Base-by-base conservation (phyloP, 2,113 vertebrate species). In the Rhabdornis inornatus region DNA sequence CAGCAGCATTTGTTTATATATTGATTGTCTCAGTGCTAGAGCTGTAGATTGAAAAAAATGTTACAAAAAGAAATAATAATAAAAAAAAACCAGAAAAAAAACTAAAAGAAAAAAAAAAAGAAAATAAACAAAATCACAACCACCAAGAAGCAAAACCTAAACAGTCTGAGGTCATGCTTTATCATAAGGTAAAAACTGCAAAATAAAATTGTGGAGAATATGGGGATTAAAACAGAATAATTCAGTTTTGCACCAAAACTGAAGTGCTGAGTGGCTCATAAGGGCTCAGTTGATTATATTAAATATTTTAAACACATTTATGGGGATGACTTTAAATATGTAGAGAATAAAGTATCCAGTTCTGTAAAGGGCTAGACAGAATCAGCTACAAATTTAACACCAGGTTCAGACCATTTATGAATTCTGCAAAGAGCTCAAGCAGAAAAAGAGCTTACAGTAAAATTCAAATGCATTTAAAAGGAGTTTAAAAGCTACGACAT, bases 301-400 rank as follows among this genome's bases (percentile, higher is more conserved):
- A 90, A 92, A 83, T 93, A 94, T 92, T 97, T 94, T 94, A 74
- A 94, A 88, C 87, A 83, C 66, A 77, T 66, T 86, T 95, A 92
- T 93, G 93, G 96, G 93, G 95, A 96, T 96, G 72, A 92, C 92
- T 96, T 91, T 95, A 94, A 77, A 82, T 91, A 87, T 63, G 61
- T 94, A 92, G 77, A 89, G 42, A 84, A 94, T 74, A 83, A 95
- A 81, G 44, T 89, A 87, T 87, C 65, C 83, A 95, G 30, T 74
- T 95, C 92, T 96, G 87, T 94, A 94, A 96, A 96, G 92, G 96
- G 96, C 96, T 96, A 95, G 92, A 95, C 84, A 84, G 87, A 94
- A 95, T 95, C 90, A 95, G 87, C 91, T 95, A 87, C 84, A 77
- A 86, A 91, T 81, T 78, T 78, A 81, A 31, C 75, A 76, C n/a